Base-by-base conservation (phyloP, 2,888 invertebrate genomes). In the Drosophila eohydei region DNA sequence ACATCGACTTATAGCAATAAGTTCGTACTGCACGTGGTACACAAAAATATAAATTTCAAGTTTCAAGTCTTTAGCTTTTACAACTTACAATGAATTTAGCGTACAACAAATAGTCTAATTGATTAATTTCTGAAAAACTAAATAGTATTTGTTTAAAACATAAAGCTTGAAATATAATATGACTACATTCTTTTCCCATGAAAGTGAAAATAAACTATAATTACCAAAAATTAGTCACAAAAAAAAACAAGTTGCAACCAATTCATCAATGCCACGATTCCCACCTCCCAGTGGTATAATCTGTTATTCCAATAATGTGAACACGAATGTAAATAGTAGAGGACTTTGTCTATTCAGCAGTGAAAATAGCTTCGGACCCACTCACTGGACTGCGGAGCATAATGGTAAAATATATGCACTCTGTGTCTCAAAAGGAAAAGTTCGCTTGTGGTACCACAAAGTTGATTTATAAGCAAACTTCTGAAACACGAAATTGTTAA, bases 381-480 rank as follows among this genome's bases (percentile, higher is more conserved):
- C 16, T 5, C 4, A n/a, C 40, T 16, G 40, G 40, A 41, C 16
- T 41, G n/a, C 38, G 67, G 21, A 52, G 59, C 46, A 21, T 34
- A 48, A n/a, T 30, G 41, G 26, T 21, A 41, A 69, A 72, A 80
- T 69, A 61, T 85, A 59, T 85, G 60, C 60, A 64, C 63, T 61
- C 36, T 44, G 56, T 56, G 11, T 8, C 34, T 28, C 6, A 26
- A 30, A 36, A 52, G 21, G 57, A 44, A 62, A 80, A 80, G 61
- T 76, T 76, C n/a, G 36, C 48, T 50, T 44, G 50, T 54, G 59
- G 50, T 60, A 30, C 55, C 51, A 52, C 41, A 81, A 82, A 85
- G 72, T 80, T 88, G 88, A 88, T 88, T 88, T 88, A 88, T 76
- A 82, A 82, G 85, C 83, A 88, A 82, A 82, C 82, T 82, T 82